These are phyloP conservation scores for Cyphomyrus discorhynchus DNA, from an alignment of 2,113 vertebrate species.

Conservation along the genomic window DNA sequence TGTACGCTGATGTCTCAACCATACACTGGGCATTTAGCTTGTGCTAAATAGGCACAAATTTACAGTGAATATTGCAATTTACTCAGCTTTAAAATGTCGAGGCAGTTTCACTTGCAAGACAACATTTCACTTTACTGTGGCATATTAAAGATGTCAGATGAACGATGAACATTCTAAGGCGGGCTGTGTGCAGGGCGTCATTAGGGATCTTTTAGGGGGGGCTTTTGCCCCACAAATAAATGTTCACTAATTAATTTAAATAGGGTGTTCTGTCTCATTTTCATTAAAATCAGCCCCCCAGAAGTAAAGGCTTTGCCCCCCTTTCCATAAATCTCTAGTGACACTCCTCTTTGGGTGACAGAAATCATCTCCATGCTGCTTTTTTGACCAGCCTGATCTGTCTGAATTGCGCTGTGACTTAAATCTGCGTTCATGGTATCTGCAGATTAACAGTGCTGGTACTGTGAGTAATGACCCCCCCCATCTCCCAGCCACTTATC, in stretches of 20 bases:
- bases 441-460: neutral
- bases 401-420: neutral
- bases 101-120: neutral
- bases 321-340: neutral
- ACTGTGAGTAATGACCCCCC: neutral
- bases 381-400: neutral
- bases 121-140: neutral
- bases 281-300: neutral
- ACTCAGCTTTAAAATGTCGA: neutral
- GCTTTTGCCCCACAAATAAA: neutral
- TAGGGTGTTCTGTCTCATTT: neutral
- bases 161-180: neutral
- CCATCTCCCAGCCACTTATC: neutral
- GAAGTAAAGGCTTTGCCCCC: neutral
- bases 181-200: neutral
- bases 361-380: neutral
- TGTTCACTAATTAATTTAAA: neutral
- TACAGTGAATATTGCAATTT: neutral
- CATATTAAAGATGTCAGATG: neutral
- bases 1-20: slow-evolving; percentile 30
- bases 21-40: neutral
- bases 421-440: neutral
- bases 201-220: neutral
- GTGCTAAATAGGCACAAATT: neutral
- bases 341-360: neutral